These are phyloP conservation scores for Moxostoma hubbsi DNA, from an alignment of 2,797 vertebrate species.

Conservation along the genomic window DNA sequence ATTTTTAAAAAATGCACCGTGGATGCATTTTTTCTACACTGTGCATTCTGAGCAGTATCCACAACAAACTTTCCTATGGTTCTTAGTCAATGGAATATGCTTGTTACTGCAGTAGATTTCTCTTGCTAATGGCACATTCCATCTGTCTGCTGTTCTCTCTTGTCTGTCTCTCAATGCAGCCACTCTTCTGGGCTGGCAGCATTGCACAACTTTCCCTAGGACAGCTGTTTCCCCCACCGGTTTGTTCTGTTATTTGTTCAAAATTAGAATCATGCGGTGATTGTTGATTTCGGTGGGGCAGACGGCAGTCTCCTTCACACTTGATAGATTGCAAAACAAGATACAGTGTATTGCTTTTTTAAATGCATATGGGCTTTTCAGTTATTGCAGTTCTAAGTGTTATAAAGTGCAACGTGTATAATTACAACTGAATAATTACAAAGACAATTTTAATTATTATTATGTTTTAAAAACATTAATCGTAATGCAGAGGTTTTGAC, in stretches of 20 bases:
- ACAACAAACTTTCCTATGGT: slow-evolving; percentile 12
- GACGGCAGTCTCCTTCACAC: slow-evolving; percentile 32
- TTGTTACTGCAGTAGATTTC: slow-evolving; percentile 15
- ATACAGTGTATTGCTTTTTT: background rate
- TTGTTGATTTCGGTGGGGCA: slow-evolving; percentile 7
- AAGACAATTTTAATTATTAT: too few species aligned
- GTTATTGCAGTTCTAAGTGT: background rate
- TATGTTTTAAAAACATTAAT: too few species aligned
- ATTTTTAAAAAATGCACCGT: background rate
- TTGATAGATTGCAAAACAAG: background rate
- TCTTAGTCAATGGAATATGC: background rate
- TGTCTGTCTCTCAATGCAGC: slow-evolving; percentile 31
- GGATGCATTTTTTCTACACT: background rate
- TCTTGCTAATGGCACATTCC: slow-evolving; percentile 25
- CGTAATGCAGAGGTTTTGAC: too few species aligned
- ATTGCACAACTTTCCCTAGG: slow-evolving; percentile 23
- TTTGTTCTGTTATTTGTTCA: slow-evolving; percentile 28
- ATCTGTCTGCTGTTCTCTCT: slow-evolving; percentile 4
- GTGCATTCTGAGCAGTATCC: slow-evolving; percentile 5
- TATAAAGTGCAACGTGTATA: background rate
- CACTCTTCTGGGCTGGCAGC: slow-evolving; percentile 22
- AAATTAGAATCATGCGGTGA: slow-evolving; percentile 38
- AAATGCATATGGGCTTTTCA: background rate
- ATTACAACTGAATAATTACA: too few species aligned
- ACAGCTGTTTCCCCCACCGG: slow-evolving; percentile 40